Conservation (phyloP, 2,888 invertebrate genomes). For the Eumerus sabulonum region DNA sequence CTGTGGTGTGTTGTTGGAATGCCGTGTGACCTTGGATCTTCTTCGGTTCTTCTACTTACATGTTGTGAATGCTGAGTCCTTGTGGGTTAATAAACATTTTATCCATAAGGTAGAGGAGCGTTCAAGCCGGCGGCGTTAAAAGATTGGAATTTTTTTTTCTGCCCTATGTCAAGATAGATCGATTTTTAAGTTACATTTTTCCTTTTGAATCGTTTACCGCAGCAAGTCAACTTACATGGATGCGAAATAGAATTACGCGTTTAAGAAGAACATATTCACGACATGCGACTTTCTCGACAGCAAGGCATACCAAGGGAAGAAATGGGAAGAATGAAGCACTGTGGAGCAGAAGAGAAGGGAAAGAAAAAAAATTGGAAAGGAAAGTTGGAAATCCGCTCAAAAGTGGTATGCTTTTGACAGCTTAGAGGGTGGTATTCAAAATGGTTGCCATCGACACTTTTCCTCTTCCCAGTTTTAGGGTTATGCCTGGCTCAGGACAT, state of each 20-base stretch:
- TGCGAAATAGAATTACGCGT: constrained; percentile 57
- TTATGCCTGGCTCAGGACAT: constrained; percentile 34
- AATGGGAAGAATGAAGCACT: constrained; percentile 3
- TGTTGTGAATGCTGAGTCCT: constrained; percentile 52
- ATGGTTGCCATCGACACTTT: constrained; percentile 55
- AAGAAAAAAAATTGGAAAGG: constrained; percentile 13
- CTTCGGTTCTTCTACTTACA: constrained; percentile 15
- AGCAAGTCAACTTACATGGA: constrained; percentile 25
- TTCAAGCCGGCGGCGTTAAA: constrained; percentile 43
- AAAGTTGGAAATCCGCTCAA: background rate
- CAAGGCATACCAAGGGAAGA: no score
- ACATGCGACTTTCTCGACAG: constrained; percentile 25
- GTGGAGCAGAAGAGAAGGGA: no score
- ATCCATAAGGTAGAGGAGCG: constrained; percentile 44
- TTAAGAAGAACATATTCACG: constrained; percentile 37
- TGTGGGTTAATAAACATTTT: constrained; percentile 63
- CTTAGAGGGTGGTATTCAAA: constrained; percentile 39
- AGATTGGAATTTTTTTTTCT: constrained; percentile 49
- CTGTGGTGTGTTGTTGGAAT: constrained; percentile 4
- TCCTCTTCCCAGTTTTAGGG: constrained; percentile 35
- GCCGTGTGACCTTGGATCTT: constrained; percentile 41
- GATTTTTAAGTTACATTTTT: constrained; percentile 26
- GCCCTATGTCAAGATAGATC: constrained; percentile 42
- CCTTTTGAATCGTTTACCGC: constrained; percentile 1
- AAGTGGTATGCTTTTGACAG: constrained; percentile 43